phyloP scores from a whole-genome alignment of 2,113 vertebrate genomes.

The Hemiscyllium ocellatum region DNA sequence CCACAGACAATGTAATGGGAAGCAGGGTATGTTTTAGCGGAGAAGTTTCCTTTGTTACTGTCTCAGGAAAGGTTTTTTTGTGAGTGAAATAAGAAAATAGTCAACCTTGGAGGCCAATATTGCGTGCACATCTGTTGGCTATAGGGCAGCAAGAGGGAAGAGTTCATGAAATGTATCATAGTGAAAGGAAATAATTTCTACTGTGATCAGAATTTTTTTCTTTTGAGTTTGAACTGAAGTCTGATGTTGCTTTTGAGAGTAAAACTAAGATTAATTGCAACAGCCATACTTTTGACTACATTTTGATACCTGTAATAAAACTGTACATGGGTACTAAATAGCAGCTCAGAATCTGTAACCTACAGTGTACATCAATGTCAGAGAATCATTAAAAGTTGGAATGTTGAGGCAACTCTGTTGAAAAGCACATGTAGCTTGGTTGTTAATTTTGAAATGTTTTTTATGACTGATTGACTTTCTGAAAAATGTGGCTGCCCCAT shows the following conservation, averaged over 20 bases:
- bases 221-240: not conserved
- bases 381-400: not conserved
- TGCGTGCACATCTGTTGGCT: not conserved
- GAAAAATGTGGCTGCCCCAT: not conserved
- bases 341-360: not conserved
- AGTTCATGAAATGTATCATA: not conserved
- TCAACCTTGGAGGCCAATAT: not conserved
- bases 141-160: not conserved
- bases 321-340: not conserved
- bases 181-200: not conserved
- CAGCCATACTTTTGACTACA: not conserved
- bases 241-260: not conserved
- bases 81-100: not conserved
- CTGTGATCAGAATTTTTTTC: not conserved
- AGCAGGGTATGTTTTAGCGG: not conserved
- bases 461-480: not conserved
- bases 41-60: not conserved
- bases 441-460: not conserved
- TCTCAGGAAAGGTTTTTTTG: not conserved
- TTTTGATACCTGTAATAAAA: not conserved
- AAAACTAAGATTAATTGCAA: not conserved
- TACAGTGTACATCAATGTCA: not conserved
- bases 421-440: not conserved
- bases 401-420: not conserved
- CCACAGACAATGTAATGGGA: not conserved